Evolutionary conservation across 2,797 vertebrate genomes (phyloP).

Genomic region (Choloepus didactylus): DNA sequence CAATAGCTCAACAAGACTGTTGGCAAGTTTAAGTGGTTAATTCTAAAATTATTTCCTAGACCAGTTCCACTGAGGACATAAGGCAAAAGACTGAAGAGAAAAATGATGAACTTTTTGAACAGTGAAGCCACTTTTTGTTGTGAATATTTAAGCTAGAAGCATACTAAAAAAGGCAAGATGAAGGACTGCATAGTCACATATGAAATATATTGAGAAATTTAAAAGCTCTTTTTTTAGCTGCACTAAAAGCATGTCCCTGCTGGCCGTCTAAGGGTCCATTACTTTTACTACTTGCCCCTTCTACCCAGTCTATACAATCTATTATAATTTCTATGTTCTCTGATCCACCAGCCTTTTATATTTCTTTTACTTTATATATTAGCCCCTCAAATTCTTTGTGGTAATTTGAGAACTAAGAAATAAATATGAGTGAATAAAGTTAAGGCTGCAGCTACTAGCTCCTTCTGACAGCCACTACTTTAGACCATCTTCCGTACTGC

Average conservation of each 20-base stretch:
- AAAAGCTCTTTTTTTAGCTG: neutral
- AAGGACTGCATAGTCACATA: constrained; percentile 44
- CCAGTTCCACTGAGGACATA: constrained; percentile 48
- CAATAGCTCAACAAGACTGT: constrained; percentile 59
- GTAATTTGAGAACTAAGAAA: neutral
- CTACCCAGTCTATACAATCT: neutral
- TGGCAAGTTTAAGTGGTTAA: constrained; percentile 67
- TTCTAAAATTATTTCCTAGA: constrained; percentile 80
- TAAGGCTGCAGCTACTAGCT: neutral
- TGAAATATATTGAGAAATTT: constrained; percentile 51
- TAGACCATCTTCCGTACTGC: neutral
- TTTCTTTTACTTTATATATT: constrained; percentile 10
- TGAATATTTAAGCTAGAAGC: constrained; percentile 61
- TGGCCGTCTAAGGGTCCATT: constrained; percentile 32
- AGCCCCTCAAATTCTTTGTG: constrained; percentile 10
- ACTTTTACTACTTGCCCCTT: constrained; percentile 9
- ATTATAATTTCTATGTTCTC: constrained; percentile 44
- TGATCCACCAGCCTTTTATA: neutral
- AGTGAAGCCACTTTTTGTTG: constrained; percentile 58
- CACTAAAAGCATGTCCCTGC: constrained; percentile 23
- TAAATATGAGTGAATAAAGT: neutral
- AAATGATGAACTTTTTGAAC: constrained; percentile 65
- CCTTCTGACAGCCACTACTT: neutral
- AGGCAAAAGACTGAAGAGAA: constrained; percentile 62
- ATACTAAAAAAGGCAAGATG: constrained; percentile 49